phyloP scores from a whole-genome alignment of 2,888 invertebrate species.

The Lepeophtheirus nordmannii region DNA sequence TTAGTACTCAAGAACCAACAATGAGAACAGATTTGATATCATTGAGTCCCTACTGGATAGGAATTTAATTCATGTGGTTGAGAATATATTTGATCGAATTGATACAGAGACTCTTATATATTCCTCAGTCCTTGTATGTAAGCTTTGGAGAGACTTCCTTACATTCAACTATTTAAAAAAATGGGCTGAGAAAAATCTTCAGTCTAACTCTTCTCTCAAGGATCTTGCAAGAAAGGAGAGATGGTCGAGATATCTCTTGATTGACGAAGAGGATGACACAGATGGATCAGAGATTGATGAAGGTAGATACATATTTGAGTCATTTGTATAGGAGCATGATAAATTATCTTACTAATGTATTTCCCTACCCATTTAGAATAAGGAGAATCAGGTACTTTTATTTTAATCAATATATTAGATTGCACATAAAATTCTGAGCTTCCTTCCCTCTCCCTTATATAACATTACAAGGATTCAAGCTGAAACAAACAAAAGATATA shows the following conservation, averaged over 20 bases:
- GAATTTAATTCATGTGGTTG: slow-evolving; percentile 19
- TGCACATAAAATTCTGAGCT: too few species aligned
- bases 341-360: too few species aligned
- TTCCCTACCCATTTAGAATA: too few species aligned
- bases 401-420: too few species aligned
- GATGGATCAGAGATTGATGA: background rate
- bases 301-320: background rate
- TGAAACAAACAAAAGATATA: too few species aligned
- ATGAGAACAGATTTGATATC: slow-evolving; percentile 8
- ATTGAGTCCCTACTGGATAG: slow-evolving; percentile 5
- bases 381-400: too few species aligned
- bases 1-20: too few species aligned
- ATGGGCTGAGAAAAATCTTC: slow-evolving; percentile 15
- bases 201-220: background rate
- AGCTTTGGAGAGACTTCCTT: slow-evolving; percentile 18
- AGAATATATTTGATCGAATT: slow-evolving; percentile 12
- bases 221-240: slow-evolving; percentile 1
- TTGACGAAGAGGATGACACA: background rate
- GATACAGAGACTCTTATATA: background rate
- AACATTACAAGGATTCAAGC: too few species aligned
- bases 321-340: background rate
- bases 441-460: too few species aligned
- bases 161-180: background rate
- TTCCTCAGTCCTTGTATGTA: background rate
- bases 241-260: slow-evolving; percentile 2